phyloP scores from a whole-genome alignment of 1,140 invertebrate species.

The Drosophila virilis region DNA sequence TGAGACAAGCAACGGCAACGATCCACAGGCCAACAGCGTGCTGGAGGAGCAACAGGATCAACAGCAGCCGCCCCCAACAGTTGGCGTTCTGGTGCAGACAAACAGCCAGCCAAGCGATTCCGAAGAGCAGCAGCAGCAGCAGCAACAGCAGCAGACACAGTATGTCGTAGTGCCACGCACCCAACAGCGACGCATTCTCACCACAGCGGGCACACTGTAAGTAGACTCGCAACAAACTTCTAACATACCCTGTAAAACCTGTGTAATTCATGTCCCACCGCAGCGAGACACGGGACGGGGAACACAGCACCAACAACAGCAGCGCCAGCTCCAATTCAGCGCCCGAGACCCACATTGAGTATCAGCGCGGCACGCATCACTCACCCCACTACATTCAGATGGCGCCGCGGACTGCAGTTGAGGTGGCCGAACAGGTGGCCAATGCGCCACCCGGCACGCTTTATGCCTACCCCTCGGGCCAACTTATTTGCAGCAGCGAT shows the following conservation, averaged over 20 bases:
- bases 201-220: constrained; percentile 79
- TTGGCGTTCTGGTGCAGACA: constrained; percentile 59
- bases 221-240: constrained; percentile 16
- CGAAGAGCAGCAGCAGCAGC: constrained; percentile 43
- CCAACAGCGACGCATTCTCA: constrained; percentile 72
- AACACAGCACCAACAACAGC: constrained; percentile 61
- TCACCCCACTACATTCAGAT: constrained; percentile 79
- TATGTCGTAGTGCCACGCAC: constrained; percentile 57
- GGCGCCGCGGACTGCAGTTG: constrained; percentile 67
- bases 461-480: constrained; percentile 62
- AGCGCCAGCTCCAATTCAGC: constrained; percentile 61
- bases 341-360: constrained; percentile 62
- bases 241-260: no score
- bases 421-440: constrained; percentile 59
- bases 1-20: constrained; percentile 64
- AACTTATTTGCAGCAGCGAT: constrained; percentile 67
- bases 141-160: constrained; percentile 38
- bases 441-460: constrained; percentile 47
- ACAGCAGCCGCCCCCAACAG: constrained; percentile 48
- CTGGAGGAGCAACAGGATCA: constrained; percentile 66
- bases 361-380: constrained; percentile 59
- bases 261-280: not conserved
- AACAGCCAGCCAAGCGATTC: constrained; percentile 56
- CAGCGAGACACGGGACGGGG: constrained; percentile 68
- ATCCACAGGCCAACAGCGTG: constrained; percentile 41